Evolutionary conservation across 2,797 vertebrate species (phyloP), one percentile per base, ranked within the genome.

Genomic region (Lerista edwardsae): DNA sequence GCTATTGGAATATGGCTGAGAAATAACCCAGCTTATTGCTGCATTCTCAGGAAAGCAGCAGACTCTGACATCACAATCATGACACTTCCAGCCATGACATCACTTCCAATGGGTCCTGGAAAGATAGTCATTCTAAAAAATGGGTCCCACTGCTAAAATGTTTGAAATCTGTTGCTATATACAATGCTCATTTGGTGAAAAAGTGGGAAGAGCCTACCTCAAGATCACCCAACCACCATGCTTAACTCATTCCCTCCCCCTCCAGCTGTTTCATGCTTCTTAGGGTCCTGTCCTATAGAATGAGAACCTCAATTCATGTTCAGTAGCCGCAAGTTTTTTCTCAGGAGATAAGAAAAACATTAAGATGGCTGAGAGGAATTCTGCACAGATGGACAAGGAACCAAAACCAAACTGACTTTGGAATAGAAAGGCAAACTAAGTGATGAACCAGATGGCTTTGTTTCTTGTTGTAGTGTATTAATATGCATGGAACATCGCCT

Each of bases 381-480:
- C 39, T 84, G 47, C 51, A 85, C 41, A 74, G 77, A 87, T 83
- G 71, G 65, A 44, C 44, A 64, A 82, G 57, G 57, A 39, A 62
- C 9, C 65, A 47, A 83, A 79, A 62, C 19, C 47, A 51, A 75
- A 71, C 51, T 67, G 61, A 15, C 41, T 85, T 79, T 75, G 59
- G 65, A 84, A 68, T 31, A 41, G 44, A 51, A 75, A 72, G 51
- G 39, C 23, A 77, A 76, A 27, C 23, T n/a, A 59, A 34, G 36
- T 59, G 8, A 12, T n/a, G 31, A 79, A 47, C 23, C 76, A 85
- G 85, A 75, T 79, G 69, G 81, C 81, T 75, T 75, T 80, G 57
- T 84, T 83, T 79, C 77, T 80, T 77, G 36, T 80, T 25, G 44
- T 39, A 74, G 36, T 80, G 51, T 68, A 75, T 68, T 80, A 75